phyloP scores from a whole-genome alignment of 2,113 vertebrate species.

The Cololabis saira region DNA sequence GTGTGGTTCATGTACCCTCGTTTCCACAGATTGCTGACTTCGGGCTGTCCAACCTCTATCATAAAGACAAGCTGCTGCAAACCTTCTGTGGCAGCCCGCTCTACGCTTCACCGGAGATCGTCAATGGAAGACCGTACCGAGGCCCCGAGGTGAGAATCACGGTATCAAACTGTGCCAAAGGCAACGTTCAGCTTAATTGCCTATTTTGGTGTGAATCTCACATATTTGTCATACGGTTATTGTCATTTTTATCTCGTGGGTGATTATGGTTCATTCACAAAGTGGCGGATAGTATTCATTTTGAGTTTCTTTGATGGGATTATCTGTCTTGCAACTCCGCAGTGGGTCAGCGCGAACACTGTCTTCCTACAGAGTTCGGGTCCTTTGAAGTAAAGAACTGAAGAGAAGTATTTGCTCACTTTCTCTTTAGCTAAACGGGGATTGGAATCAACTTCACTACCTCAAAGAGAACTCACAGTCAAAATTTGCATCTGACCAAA shows the following conservation, averaged over 20 bases:
- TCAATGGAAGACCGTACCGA: constrained; percentile 95
- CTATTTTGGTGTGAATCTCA: constrained; percentile 7
- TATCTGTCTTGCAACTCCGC: constrained; percentile 40
- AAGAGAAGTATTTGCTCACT: constrained; percentile 52
- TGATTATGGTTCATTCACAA: constrained; percentile 31
- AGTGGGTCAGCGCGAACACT: constrained; percentile 46
- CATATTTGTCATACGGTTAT: neutral
- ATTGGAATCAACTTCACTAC: constrained; percentile 55
- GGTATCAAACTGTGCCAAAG: neutral
- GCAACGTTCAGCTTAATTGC: neutral
- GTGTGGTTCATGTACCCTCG: constrained; percentile 30
- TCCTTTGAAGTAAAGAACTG: constrained; percentile 73
- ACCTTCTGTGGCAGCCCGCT: constrained; percentile 97
- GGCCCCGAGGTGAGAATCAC: constrained; percentile 89
- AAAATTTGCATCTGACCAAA: constrained; percentile 29
- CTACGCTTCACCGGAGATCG: constrained; percentile 97
- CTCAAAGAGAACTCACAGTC: constrained; percentile 48
- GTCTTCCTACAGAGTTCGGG: constrained; percentile 31
- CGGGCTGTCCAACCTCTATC: constrained; percentile 96
- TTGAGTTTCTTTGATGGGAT: constrained; percentile 70
- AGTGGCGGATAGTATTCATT: constrained; percentile 31
- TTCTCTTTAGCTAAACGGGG: constrained; percentile 57
- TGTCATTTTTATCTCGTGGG: constrained; percentile 20
- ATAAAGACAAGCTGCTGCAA: constrained; percentile 96
- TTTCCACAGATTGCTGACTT: constrained; percentile 93